Conservation (phyloP, 2,888 invertebrate genomes). For the Oxytorus armatus region DNA sequence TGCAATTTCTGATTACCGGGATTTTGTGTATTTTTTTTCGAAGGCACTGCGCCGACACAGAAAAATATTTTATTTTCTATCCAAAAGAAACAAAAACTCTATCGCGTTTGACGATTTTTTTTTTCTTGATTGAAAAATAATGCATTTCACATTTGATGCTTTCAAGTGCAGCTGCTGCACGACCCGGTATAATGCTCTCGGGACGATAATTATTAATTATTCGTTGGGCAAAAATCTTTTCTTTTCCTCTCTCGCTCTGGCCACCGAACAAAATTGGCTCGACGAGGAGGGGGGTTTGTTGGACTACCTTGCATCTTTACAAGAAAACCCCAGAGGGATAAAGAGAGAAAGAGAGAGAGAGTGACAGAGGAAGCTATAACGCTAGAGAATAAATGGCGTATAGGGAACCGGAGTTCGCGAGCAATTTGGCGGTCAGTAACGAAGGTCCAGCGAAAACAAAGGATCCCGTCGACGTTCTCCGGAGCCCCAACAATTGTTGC, state of each 20-base stretch:
- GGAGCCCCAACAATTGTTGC: slow-evolving; percentile 74
- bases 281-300: neutral
- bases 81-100: slow-evolving; percentile 17
- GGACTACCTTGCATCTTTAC: slow-evolving; percentile 29
- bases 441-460: slow-evolving; percentile 77
- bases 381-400: slow-evolving; percentile 60
- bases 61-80: neutral
- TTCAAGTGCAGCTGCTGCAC: slow-evolving; percentile 72
- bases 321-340: slow-evolving; percentile 60
- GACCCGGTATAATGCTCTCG: slow-evolving; percentile 52
- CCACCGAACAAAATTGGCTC: slow-evolving; percentile 35
- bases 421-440: slow-evolving; percentile 81
- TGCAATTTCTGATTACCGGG: neutral
- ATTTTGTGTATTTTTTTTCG: neutral
- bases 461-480: slow-evolving; percentile 69
- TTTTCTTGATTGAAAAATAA: no score
- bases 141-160: slow-evolving; percentile 15
- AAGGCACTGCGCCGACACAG: neutral
- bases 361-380: slow-evolving; percentile 34
- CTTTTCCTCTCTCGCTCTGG: slow-evolving; percentile 6
- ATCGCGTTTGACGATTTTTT: neutral
- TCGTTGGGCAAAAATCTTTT: slow-evolving; percentile 52
- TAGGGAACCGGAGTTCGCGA: slow-evolving; percentile 68
- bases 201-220: slow-evolving; percentile 77
- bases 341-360: slow-evolving; percentile 31